Evolutionary conservation across 1,140 invertebrate genomes (phyloP).

Genomic region (Dryas iulia): DNA sequence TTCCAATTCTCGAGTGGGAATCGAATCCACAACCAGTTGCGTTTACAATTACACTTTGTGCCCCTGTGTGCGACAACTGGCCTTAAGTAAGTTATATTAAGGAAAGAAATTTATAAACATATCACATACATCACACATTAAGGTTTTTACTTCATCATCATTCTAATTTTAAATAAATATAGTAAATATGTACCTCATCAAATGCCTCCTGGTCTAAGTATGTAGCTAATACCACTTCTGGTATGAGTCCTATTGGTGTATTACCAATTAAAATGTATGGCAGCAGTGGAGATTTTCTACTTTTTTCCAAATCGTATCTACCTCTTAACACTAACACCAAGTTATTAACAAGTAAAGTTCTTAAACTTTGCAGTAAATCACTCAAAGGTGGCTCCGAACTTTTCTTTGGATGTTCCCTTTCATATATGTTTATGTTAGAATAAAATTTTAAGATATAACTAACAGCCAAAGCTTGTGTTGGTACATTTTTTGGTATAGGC

Average conservation of each 20-base stretch:
- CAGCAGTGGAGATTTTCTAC: conserved; percentile 66
- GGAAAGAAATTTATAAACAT: too few relatives aligned
- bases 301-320: conserved; percentile 59
- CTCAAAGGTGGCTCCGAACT: conserved; percentile 80
- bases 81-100: too few relatives aligned
- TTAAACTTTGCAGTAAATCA: conserved; percentile 69
- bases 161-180: neutral
- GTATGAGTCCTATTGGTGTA: conserved; percentile 67
- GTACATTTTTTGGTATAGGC: conserved; percentile 60
- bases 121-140: too few relatives aligned
- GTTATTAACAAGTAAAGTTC: conserved; percentile 69
- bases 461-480: conserved; percentile 76
- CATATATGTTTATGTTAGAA: conserved; percentile 84
- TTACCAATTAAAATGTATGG: conserved; percentile 69
- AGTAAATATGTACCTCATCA: conserved; percentile 56
- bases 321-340: conserved; percentile 70
- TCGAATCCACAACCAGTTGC: too few relatives aligned
- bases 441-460: conserved; percentile 85
- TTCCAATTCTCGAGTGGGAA: too few relatives aligned
- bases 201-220: conserved; percentile 68
- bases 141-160: too few relatives aligned
- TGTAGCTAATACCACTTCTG: conserved; percentile 67
- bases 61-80: too few relatives aligned
- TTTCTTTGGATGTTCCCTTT: conserved; percentile 87
- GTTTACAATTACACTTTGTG: too few relatives aligned